A percentile compares a stretch with the other conserved stretches of the same genome.
phyloP scores from a whole-genome alignment of 1,140 invertebrate genomes.

The Contarinia nasturtii region DNA sequence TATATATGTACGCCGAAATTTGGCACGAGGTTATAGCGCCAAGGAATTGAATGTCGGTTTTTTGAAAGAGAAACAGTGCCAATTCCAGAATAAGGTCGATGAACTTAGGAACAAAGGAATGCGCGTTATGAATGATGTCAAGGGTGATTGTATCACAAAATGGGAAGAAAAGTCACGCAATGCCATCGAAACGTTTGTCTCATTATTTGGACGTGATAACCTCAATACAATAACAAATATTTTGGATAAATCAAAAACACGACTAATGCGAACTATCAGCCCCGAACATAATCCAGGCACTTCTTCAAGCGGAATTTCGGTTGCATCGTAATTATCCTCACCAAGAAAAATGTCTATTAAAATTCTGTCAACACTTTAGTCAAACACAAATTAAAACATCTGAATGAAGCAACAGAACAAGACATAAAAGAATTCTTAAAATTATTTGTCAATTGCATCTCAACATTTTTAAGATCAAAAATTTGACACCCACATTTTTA shows the following conservation, averaged over 20 bases:
- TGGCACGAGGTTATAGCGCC: conserved; percentile 89
- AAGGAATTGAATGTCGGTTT: conserved; percentile 98
- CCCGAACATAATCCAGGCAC: too few species aligned
- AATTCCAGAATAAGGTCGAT: conserved; percentile 88
- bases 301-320: too few species aligned
- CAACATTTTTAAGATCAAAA: too few species aligned
- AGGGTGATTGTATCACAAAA: conserved; percentile 75
- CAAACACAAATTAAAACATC: too few species aligned
- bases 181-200: conserved; percentile 82
- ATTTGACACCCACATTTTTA: too few species aligned
- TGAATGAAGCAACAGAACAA: too few species aligned
- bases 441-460: too few species aligned
- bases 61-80: conserved; percentile 86
- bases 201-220: conserved; percentile 80
- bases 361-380: too few species aligned
- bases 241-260: conserved; percentile 77
- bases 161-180: conserved; percentile 96
- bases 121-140: conserved; percentile 65
- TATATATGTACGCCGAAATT: conserved; percentile 90
- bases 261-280: conserved; percentile 72
- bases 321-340: too few species aligned
- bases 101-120: conserved; percentile 82
- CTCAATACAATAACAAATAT: conserved; percentile 65
- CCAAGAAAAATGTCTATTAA: too few species aligned
- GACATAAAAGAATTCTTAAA: too few species aligned